These are phyloP conservation scores for Alfaro cultratus DNA, from an alignment of 2,797 vertebrate genomes.

Conservation along the genomic window DNA sequence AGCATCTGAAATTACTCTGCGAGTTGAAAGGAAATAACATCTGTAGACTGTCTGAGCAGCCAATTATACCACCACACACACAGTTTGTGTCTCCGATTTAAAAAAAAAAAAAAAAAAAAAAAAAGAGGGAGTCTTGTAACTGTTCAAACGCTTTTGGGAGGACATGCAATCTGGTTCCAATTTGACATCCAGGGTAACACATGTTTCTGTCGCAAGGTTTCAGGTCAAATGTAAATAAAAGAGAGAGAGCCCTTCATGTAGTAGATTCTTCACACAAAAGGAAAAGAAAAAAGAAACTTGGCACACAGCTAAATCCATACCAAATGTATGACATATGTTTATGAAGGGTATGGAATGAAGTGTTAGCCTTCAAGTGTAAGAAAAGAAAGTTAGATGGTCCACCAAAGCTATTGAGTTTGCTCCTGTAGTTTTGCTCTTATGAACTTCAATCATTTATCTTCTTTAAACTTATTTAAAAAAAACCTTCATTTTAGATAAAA, in stretches of 20 bases:
- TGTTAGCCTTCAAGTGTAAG: constrained; percentile 5
- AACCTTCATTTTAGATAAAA: background rate
- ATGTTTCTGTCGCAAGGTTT: constrained; percentile 64
- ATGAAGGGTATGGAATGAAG: constrained; percentile 18
- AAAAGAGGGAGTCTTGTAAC: constrained; percentile 56
- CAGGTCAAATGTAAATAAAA: constrained; percentile 73
- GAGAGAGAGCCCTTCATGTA: constrained; percentile 53
- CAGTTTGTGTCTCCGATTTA: constrained; percentile 66
- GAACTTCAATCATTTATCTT: background rate
- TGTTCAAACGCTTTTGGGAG: constrained; percentile 67
- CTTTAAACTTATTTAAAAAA: background rate
- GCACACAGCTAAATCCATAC: constrained; percentile 37
- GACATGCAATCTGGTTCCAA: constrained; percentile 75
- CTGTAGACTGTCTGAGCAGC: constrained; percentile 68
- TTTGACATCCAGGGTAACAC: constrained; percentile 70
- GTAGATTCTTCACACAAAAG: constrained; percentile 53
- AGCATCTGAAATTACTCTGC: constrained; percentile 67
- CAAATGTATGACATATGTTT: constrained; percentile 42
- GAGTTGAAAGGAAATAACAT: constrained; percentile 71
- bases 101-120: constrained; percentile 46
- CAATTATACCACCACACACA: constrained; percentile 70
- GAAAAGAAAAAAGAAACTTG: constrained; percentile 19
- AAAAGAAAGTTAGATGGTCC: constrained; percentile 6
- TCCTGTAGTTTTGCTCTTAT: background rate
- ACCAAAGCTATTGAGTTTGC: background rate